Evolutionary conservation across 2,888 invertebrate genomes (phyloP).

Genomic region (Andrena flavipes): DNA sequence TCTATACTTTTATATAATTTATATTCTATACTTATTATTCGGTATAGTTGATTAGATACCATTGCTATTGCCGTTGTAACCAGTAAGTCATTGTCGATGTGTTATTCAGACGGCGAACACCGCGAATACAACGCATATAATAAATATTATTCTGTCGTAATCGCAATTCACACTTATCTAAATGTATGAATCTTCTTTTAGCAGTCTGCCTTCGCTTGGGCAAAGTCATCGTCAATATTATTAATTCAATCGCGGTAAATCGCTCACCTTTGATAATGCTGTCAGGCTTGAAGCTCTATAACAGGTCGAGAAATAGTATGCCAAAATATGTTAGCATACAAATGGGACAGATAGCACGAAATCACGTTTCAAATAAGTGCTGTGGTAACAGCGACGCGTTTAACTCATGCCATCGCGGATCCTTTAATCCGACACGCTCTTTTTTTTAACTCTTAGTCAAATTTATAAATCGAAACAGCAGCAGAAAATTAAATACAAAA

Average conservation of each 20-base stretch:
- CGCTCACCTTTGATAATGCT: constrained; percentile 22
- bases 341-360: constrained; percentile 14
- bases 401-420: neutral
- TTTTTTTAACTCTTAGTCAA: neutral
- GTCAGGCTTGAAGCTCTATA: constrained; percentile 24
- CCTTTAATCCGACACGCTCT: neutral
- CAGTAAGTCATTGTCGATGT: neutral
- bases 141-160: constrained; percentile 23
- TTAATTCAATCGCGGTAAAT: constrained; percentile 29
- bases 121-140: neutral
- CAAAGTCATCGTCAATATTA: constrained; percentile 19
- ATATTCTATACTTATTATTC: no score
- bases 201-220: constrained; percentile 2
- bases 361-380: neutral
- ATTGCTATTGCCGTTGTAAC: no score
- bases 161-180: constrained; percentile 1
- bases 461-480: neutral
- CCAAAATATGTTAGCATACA: constrained; percentile 60
- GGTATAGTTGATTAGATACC: no score
- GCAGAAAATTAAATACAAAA: neutral
- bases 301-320: constrained; percentile 24
- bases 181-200: neutral
- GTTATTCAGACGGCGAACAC: neutral
- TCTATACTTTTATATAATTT: no score
- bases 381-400: neutral